phyloP scores from a whole-genome alignment of 2,888 invertebrate species.

The Omphaloscelis lunosa region DNA sequence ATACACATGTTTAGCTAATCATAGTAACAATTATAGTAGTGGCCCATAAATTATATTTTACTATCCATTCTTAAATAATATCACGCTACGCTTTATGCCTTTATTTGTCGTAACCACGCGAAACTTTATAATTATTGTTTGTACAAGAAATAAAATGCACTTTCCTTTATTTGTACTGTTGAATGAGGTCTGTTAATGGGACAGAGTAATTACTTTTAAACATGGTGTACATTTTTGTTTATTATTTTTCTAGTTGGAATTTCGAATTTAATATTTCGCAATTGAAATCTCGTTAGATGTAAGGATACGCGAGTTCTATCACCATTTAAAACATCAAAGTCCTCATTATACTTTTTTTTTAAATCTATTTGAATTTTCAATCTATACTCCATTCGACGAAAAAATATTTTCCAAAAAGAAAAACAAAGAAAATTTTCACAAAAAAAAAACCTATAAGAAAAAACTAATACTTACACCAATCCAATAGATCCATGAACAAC shows the following conservation, averaged over 20 bases:
- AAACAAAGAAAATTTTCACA: neutral
- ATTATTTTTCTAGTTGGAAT: neutral
- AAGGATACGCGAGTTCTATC: no score
- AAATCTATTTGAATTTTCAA: neutral
- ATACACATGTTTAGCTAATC: conserved; percentile 26
- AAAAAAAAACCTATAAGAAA: conserved; percentile 5
- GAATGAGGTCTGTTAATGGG: conserved; percentile 23
- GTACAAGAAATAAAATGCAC: conserved; percentile 48
- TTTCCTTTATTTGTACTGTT: conserved; percentile 26
- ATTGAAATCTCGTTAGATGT: neutral
- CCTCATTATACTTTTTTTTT: no score
- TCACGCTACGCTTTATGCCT: conserved; percentile 61
- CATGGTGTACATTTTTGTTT: neutral
- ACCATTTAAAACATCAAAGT: neutral
- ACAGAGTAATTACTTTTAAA: conserved; percentile 3
- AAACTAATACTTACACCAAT: conserved; percentile 63
- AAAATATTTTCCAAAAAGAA: neutral
- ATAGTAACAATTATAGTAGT: conserved; percentile 29
- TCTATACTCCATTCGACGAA: neutral
- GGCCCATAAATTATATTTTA: conserved; percentile 43
- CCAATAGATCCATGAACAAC: conserved; percentile 70
- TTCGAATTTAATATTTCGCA: neutral
- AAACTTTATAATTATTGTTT: conserved; percentile 56
- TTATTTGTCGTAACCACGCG: conserved; percentile 63
- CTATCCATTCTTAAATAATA: conserved; percentile 59